These are phyloP conservation scores for Crypturellus tataupa DNA, from an alignment of 2,797 vertebrate species.

Conservation along the genomic window DNA sequence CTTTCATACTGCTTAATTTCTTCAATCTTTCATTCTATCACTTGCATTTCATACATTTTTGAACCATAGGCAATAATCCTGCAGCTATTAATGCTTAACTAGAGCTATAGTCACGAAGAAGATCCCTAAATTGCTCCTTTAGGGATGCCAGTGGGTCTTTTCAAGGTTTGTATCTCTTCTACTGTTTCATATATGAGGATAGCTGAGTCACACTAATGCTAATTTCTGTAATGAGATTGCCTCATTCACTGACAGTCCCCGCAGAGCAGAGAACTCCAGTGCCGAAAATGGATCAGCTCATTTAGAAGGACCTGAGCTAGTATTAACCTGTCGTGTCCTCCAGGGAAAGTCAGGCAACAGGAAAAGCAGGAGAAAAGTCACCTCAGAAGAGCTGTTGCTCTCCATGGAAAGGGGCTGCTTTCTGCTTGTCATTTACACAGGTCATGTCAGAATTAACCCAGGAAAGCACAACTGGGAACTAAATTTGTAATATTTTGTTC, in stretches of 20 bases:
- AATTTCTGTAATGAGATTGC: conserved; percentile 54
- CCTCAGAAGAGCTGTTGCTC: not conserved
- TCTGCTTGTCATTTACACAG: not conserved
- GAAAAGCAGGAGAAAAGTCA: conserved; percentile 14
- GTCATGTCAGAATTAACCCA: not conserved
- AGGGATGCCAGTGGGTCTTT: not conserved
- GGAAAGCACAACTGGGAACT: not conserved
- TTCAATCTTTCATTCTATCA: conserved; percentile 4
- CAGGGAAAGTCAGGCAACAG: not conserved
- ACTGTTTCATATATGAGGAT: conserved; percentile 17
- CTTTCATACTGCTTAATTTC: conserved; percentile 7
- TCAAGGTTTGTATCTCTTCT: conserved; percentile 37
- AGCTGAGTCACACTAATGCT: conserved; percentile 59
- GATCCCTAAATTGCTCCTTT: conserved; percentile 15
- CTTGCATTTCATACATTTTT: not conserved
- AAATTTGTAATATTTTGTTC: not conserved
- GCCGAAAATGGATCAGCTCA: not conserved
- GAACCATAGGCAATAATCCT: not conserved
- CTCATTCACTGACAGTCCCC: conserved; percentile 18
- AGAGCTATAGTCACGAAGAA: conserved; percentile 26
- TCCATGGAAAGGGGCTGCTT: not conserved
- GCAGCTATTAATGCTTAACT: conserved; percentile 32
- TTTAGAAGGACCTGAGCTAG: conserved; percentile 24
- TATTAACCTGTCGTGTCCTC: conserved; percentile 2
- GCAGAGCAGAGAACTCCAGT: not conserved